Conservation (phyloP, 2,113 vertebrate species). For the Protomyctophum bolini region DNA sequence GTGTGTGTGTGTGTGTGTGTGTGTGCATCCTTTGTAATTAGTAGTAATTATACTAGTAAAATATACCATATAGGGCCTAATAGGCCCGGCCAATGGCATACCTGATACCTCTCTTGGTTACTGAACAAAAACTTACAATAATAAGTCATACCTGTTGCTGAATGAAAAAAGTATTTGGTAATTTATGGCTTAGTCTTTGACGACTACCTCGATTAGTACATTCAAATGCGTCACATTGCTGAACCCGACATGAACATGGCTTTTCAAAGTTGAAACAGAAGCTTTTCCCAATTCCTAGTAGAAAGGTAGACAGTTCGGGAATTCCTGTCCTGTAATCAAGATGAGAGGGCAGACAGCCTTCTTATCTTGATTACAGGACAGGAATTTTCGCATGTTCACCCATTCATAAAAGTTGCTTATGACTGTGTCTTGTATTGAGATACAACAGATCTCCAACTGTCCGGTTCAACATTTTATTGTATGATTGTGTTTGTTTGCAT, state of each 20-base stretch:
- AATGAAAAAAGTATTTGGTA: too few species aligned
- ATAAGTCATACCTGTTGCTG: too few species aligned
- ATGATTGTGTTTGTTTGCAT: not conserved
- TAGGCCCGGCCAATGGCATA: not conserved
- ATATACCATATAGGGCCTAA: not conserved
- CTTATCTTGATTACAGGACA: not conserved
- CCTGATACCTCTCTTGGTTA: too few species aligned
- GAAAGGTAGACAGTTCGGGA: not conserved
- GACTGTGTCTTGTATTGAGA: not conserved
- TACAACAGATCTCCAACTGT: not conserved
- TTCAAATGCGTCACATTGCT: constrained; percentile 6
- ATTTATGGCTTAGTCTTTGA: too few species aligned
- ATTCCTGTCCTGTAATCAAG: not conserved
- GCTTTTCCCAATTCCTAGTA: not conserved
- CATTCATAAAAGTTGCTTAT: not conserved
- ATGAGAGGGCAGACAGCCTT: not conserved
- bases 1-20: not conserved
- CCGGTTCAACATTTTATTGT: too few species aligned
- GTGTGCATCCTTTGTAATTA: not conserved
- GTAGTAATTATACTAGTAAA: not conserved
- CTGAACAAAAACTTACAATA: too few species aligned
- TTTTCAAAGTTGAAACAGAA: constrained; percentile 12
- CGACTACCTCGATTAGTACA: not conserved
- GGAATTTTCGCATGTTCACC: not conserved
- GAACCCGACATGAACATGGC: constrained; percentile 16